Evolutionary conservation across 2,888 invertebrate genomes (phyloP).

Genomic region (Rhingia campestris): DNA sequence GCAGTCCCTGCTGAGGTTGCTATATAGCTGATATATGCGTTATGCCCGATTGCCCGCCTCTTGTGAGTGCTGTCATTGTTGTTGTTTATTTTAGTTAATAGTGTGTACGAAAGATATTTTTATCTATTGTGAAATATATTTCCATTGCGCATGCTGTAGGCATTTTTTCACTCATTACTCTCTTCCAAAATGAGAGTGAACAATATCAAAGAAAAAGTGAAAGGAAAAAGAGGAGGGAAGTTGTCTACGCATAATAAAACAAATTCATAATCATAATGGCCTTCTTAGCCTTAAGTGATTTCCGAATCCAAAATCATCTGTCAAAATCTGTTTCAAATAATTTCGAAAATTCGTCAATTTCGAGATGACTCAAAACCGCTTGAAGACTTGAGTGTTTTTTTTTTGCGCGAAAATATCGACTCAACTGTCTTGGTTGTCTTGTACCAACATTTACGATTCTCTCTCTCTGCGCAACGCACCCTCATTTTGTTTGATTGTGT

Average conservation of each 20-base stretch:
- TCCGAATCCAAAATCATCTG: no score
- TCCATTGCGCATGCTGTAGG: slow-evolving; percentile 64
- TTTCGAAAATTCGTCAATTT: no score
- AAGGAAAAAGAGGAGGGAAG: not conserved
- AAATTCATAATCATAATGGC: no score
- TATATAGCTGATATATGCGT: not conserved
- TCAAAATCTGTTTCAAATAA: no score
- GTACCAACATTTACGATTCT: not conserved
- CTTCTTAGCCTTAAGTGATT: no score
- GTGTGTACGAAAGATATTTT: slow-evolving; percentile 61
- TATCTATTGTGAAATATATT: slow-evolving; percentile 66
- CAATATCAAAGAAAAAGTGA: not conserved
- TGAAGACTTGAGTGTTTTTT: no score
- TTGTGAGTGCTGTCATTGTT: not conserved
- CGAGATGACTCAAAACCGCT: no score
- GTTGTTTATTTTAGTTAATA: slow-evolving; percentile 33
- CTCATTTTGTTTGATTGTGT: slow-evolving; percentile 11
- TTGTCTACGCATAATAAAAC: not conserved
- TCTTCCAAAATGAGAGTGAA: slow-evolving; percentile 19
- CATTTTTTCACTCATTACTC: slow-evolving; percentile 49
- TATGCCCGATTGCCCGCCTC: slow-evolving; percentile 1
- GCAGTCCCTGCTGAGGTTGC: not conserved
- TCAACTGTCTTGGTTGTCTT: not conserved
- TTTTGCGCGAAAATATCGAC: not conserved
- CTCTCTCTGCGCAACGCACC: slow-evolving; percentile 29